Base-by-base conservation (phyloP, 64 coral and sea anemone genomes). In the Montipora efflorescens region DNA sequence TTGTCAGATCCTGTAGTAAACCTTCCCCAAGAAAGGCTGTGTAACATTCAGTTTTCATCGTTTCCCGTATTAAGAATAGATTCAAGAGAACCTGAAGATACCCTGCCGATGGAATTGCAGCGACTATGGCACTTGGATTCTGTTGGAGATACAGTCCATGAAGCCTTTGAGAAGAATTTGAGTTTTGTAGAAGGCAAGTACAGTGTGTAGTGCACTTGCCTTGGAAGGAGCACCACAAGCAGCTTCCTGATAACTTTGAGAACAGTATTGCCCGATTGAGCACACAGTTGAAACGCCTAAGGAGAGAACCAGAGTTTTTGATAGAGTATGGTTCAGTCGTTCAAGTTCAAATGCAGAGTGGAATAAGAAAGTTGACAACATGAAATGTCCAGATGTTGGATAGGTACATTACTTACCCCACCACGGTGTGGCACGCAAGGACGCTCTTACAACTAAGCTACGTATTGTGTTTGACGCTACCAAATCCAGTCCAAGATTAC, bases 401-500 rank as follows among this genome's bases (percentile, higher is more conserved):
- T 67, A 47, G 23, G 77, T 90, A 18, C 89, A 90, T 78, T 92
- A 85, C 36, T 62, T 85, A 25, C 49, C 9, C 7, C 81, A 87
- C 46, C 80, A 84, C 44, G 82, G 53, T 48, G 81, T 93, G 16
- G 67, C 79, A 9, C 55, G 74, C 0, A 43, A n/a, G n/a, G 91
- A 93, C 10, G 50, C 66, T 8, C 46, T 47, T 10, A 93, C 82
- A 28, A 93, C 82, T 6, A 87, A 93, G 62, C 8, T 93, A 50
- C 84, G 82, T 55, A 21, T 93, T 7, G 82, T 87, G 15, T 83
- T 67, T 69, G 91, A 93, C 79, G 82, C 91, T 12, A 88, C 43
- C 18, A 49, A 13, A 36, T 36, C 1, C 28, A 36, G 28, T 36
- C 3, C 16, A 82, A 16, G 19, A 49, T 19, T 18, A 20, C 8